phyloP scores from a whole-genome alignment of 2,797 vertebrate species.

The Saxicola maurus region DNA sequence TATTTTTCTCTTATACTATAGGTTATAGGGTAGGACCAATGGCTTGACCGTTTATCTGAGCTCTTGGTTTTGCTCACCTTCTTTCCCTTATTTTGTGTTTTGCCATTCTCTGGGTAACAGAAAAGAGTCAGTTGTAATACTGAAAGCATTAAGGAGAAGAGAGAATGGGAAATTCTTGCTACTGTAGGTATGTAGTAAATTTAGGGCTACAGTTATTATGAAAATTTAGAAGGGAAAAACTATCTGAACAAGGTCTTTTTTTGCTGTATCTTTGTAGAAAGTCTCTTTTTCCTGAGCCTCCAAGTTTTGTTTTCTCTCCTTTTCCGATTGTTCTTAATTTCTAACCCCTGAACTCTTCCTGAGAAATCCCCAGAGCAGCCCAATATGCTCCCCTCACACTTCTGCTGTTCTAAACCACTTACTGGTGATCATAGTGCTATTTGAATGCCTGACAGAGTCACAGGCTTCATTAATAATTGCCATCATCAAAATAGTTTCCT shows the following conservation, averaged over 20 bases:
- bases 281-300: not conserved
- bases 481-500: constrained; percentile 34
- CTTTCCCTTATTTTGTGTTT: not conserved
- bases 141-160: not conserved
- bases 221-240: not conserved
- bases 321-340: not conserved
- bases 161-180: not conserved
- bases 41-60: not conserved
- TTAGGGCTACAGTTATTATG: not conserved
- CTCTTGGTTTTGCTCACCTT: not conserved
- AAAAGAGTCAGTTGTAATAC: not conserved
- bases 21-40: not conserved
- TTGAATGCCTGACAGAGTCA: not conserved
- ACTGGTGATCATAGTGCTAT: not conserved
- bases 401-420: not conserved
- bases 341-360: not conserved
- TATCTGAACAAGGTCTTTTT: not conserved
- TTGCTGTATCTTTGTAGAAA: not conserved
- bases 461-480: not conserved
- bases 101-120: not conserved
- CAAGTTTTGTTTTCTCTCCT: not conserved
- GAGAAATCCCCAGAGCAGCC: not conserved
- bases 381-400: not conserved
- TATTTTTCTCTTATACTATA: not conserved
- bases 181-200: not conserved